Evolutionary conservation across 2,888 invertebrate genomes (phyloP).

Genomic region (Blera fallax): DNA sequence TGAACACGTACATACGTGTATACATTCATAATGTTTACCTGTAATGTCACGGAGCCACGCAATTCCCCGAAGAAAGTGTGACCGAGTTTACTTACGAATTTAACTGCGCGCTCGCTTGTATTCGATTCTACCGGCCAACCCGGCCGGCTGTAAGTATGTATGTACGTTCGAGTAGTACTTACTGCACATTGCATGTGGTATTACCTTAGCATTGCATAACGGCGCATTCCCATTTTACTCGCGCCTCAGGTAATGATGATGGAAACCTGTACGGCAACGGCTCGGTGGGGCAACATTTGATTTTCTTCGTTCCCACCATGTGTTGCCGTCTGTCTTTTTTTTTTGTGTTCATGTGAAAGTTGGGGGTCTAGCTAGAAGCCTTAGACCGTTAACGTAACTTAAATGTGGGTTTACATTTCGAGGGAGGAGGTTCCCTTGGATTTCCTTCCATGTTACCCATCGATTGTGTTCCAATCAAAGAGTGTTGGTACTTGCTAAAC

Average conservation of each 20-base stretch:
- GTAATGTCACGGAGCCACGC: slow-evolving; percentile 57
- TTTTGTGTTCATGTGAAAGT: slow-evolving; percentile 53
- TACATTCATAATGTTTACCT: slow-evolving; percentile 45
- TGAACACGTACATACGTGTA: neutral
- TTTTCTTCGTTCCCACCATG: slow-evolving; percentile 58
- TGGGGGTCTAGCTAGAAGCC: slow-evolving; percentile 30
- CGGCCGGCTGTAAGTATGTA: slow-evolving; percentile 18
- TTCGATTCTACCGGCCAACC: neutral
- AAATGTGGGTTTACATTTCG: slow-evolving; percentile 30
- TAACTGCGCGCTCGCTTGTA: slow-evolving; percentile 11
- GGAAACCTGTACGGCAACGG: slow-evolving; percentile 63
- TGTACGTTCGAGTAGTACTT: neutral
- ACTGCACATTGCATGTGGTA: slow-evolving; percentile 46
- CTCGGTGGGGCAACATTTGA: slow-evolving; percentile 18
- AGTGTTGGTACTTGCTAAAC: slow-evolving; percentile 13
- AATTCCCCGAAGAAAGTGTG: slow-evolving; percentile 71
- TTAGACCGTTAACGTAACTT: slow-evolving; percentile 62
- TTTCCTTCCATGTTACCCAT: slow-evolving; percentile 62
- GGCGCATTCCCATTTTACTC: slow-evolving; percentile 69
- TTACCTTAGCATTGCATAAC: slow-evolving; percentile 67
- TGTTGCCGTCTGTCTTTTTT: neutral
- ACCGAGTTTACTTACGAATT: slow-evolving; percentile 70
- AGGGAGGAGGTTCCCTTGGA: slow-evolving; percentile 44
- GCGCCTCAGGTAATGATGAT: slow-evolving; percentile 50
- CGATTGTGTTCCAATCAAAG: slow-evolving; percentile 57